Conservation (phyloP, 2,113 vertebrate species). For the Falco punctatus region DNA sequence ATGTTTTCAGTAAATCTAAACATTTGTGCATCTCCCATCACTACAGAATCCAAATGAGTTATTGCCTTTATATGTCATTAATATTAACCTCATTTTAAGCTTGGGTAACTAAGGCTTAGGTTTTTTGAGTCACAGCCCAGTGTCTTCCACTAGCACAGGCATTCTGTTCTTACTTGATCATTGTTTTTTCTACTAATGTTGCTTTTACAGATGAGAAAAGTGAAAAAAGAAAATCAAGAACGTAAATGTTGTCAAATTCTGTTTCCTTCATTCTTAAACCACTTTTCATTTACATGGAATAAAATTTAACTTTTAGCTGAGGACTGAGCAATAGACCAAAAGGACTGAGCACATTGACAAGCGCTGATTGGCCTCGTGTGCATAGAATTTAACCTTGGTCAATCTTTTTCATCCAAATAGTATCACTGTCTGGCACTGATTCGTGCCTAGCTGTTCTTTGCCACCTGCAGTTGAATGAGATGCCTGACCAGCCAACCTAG, state of each 20-base stretch:
- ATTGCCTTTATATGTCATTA: neutral
- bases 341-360: neutral
- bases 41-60: neutral
- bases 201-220: neutral
- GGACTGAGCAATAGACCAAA: neutral
- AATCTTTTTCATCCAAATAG: neutral
- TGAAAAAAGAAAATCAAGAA: neutral
- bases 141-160: neutral
- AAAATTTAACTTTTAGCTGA: neutral
- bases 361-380: accelerated
- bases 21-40: neutral
- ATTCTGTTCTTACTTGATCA: neutral
- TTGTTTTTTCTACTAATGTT: neutral
- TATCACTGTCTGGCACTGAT: neutral
- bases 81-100: neutral
- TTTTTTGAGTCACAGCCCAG: neutral
- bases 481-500: slow-evolving; percentile 12
- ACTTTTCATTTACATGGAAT: neutral
- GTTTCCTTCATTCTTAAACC: neutral
- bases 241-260: neutral
- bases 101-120: neutral
- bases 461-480: slow-evolving; percentile 31
- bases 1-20: neutral
- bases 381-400: neutral
- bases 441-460: neutral